Evolutionary conservation across 2,888 invertebrate genomes (phyloP), one percentile per base, ranked within the genome.

Genomic region (Himalopsyche tibetana): DNA sequence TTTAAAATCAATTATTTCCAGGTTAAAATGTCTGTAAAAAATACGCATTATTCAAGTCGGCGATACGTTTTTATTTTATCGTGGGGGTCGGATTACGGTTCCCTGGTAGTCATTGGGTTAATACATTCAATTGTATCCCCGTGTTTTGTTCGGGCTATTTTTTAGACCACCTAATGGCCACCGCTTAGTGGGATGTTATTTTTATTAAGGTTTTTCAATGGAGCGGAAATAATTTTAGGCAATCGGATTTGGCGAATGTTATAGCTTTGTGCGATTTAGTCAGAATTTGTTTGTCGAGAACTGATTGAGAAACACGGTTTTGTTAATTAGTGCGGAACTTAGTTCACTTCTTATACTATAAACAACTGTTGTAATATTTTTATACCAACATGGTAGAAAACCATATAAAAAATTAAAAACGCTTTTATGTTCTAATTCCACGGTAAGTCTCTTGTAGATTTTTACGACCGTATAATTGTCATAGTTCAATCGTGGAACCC

Each of bases 1-100:
- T 88, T 86, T 88, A 85, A 86, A 88, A 88, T 88, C 88, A 88
- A 88, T 88, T 88, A 88, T 86, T 85, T 86, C 84, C 88, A 88
- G 81, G 63, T 84, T 80, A 87, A 87, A 87, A 84, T 45, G 85
- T 80, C 85, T 87, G 84, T 63, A 80, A 83, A 86, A 87, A 87
- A 83, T 81, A n/a, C 83, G 63, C 85, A 87, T 84, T 83, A 82
- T 51, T 83, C 40, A 82, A 79, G 80, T 85, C 85, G 80, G 28
- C 56, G 63, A 83, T 85, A 83, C 38, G 38, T 74, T 74, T 74
- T 74, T 82, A 19, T 82, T 82, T 82, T 82, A 85, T 85, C 80
- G 63, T 63, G 80, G 85, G 45, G 82, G 55, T 82, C 45, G 83
- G 79, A 63, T 40, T 42, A 79, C 82, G 82, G 85, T 74, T 42